Evolutionary conservation across 2,797 vertebrate species (phyloP).

Genomic region (Artibeus jamaicensis): DNA sequence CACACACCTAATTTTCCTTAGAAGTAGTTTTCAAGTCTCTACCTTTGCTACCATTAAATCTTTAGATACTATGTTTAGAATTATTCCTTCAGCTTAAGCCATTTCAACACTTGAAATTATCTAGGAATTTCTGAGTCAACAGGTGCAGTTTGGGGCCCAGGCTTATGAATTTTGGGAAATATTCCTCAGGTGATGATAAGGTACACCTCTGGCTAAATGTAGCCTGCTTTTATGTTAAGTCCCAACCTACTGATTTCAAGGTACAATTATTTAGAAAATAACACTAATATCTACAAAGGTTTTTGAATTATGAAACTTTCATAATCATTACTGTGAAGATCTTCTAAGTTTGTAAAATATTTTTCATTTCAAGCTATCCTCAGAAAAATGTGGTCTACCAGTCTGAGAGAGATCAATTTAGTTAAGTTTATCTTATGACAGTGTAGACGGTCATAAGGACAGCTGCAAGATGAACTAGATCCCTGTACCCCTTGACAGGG

Average conservation of each 20-base stretch:
- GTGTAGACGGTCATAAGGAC: neutral
- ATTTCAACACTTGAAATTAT: neutral
- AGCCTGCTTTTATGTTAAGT: neutral
- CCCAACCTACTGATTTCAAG: neutral
- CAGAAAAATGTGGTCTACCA: neutral
- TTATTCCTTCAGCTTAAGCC: neutral
- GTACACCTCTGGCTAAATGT: neutral
- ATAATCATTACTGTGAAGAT: neutral
- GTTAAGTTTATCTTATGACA: neutral
- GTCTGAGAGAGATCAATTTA: neutral
- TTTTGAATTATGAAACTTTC: conserved; percentile 14
- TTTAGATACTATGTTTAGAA: neutral
- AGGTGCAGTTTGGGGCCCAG: neutral
- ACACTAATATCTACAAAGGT: neutral
- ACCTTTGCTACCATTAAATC: neutral
- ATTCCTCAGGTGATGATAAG: neutral
- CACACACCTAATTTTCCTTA: neutral
- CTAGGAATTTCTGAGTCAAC: neutral
- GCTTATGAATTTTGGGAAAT: neutral
- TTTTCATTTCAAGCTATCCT: neutral
- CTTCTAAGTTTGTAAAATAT: neutral
- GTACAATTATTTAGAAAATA: conserved; percentile 29
- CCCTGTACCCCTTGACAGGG: neutral
- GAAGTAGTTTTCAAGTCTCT: conserved; percentile 17
- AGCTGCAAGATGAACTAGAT: neutral